A percentile compares a stretch with the other conserved stretches of the same genome.
phyloP scores from a whole-genome alignment of 2,888 invertebrate species.

The Pterostichus madidus region DNA sequence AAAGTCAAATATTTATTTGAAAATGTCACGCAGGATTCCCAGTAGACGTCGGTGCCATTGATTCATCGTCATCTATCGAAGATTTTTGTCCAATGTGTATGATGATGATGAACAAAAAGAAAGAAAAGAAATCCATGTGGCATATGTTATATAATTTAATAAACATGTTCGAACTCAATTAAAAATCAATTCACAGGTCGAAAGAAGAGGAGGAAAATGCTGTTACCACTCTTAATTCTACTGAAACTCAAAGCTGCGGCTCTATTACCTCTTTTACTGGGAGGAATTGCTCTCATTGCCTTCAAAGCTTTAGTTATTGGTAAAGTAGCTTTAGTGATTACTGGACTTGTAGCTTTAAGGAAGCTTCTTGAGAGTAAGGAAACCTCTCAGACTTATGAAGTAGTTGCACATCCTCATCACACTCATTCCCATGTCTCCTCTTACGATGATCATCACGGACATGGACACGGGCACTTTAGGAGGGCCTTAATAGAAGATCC shows the following conservation, averaged over 20 bases:
- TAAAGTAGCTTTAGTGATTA: conserved; percentile 89
- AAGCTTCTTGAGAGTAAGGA: conserved; percentile 84
- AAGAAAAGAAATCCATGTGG: conserved; percentile 56
- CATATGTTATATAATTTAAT: conserved; percentile 37
- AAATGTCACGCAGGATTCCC: conserved; percentile 16
- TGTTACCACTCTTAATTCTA: conserved; percentile 86
- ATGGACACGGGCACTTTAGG: conserved; percentile 83
- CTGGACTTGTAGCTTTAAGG: conserved; percentile 85
- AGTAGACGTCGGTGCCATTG: background rate
- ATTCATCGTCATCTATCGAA: conserved; percentile 34
- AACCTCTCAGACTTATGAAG: conserved; percentile 87
- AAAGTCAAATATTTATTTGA: conserved; percentile 4
- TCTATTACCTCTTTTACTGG: conserved; percentile 88
- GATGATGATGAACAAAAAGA: conserved; percentile 59
- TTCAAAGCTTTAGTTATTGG: conserved; percentile 91
- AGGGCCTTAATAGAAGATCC: conserved; percentile 83
- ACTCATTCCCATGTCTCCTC: conserved; percentile 78
- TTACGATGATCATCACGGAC: conserved; percentile 80
- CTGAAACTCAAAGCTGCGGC: conserved; percentile 89
- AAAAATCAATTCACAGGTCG: conserved; percentile 80
- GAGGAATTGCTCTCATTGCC: conserved; percentile 87
- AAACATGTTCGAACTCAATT: conserved; percentile 53
- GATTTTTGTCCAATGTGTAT: conserved; percentile 59
- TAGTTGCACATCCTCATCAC: conserved; percentile 85
- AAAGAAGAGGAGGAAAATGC: conserved; percentile 87